Evolutionary conservation across 2,888 invertebrate genomes (phyloP).

Genomic region (Ectobius pallidus): DNA sequence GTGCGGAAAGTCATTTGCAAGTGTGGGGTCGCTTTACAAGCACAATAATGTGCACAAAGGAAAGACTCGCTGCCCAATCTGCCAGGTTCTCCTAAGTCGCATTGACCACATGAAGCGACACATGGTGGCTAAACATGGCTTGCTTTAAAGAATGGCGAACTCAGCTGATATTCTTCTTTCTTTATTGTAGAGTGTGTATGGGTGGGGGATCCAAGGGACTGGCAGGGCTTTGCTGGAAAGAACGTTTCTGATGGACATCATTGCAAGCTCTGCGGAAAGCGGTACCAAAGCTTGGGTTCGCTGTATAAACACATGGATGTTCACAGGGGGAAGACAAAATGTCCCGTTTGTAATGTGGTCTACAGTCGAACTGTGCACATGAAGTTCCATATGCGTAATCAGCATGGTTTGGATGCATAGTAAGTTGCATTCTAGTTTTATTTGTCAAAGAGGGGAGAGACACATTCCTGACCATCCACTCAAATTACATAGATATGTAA

Average conservation of each 20-base stretch:
- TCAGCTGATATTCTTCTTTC: background rate
- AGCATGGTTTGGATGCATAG: slow-evolving; percentile 9
- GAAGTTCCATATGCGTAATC: slow-evolving; percentile 46
- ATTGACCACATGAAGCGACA: slow-evolving; percentile 39
- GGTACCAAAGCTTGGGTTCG: slow-evolving; percentile 38
- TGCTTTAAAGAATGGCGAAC: background rate
- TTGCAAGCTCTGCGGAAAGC: slow-evolving; percentile 42
- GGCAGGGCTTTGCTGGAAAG: slow-evolving; percentile 19
- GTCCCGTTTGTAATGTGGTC: slow-evolving; percentile 39
- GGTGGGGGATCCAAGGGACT: slow-evolving; percentile 22
- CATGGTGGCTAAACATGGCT: slow-evolving; percentile 31
- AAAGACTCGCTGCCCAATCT: slow-evolving; percentile 64
- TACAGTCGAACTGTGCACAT: slow-evolving; percentile 38
- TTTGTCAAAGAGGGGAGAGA: background rate
- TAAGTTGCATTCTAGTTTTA: no score
- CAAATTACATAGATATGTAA: no score
- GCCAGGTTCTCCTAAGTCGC: slow-evolving; percentile 37
- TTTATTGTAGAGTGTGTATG: slow-evolving; percentile 25
- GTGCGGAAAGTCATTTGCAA: slow-evolving; percentile 59
- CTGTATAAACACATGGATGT: slow-evolving; percentile 40
- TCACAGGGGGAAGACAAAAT: slow-evolving; percentile 40
- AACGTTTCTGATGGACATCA: slow-evolving; percentile 2
- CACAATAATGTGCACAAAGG: slow-evolving; percentile 68
- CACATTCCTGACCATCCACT: background rate
- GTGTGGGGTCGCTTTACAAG: slow-evolving; percentile 65